Base-by-base conservation (phyloP, 2,888 invertebrate species). In the Trichogramma dendrolimi region DNA sequence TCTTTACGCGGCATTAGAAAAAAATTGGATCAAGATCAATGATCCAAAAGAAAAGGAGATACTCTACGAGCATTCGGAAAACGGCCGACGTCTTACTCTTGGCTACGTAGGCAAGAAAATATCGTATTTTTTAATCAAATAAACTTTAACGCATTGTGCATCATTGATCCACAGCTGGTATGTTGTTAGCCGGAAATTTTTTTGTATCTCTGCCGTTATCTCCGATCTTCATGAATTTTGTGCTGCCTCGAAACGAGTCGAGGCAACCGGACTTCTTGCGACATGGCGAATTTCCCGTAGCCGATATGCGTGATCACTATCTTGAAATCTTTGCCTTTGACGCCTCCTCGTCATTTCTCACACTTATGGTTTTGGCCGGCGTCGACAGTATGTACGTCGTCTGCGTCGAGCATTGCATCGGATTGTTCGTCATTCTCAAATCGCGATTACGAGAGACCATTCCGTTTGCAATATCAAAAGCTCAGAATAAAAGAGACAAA, bases 31-130 rank as follows among this genome's bases (percentile, higher is more conserved):
- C 11, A 50, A 11, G 7, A 49, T 54, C 41, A 43, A 10, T 5
- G 11, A 54, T 5, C 14, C 46, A 6, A 5, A 11, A 2, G 60
- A 60, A 49, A 48, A 6, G 40, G 8, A 5, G 4, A 54, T 60
- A 38, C 53, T 60, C 4, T 43, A 43, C 2, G n/a, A 60, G 10
- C 54, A 55, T 48, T 54, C 59, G 4, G 59, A 60, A 43, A 54
- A 44, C 11, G 54, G 59, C 8, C 41, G 59, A 43, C 4, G 8
- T 4, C 27, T 60, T n/a, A 53, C 54, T 5, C 7, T 60, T 38
- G 40, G 8, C 10, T 60, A 53, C 11, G 49, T 60, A 41, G 39
- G 60, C 55, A 43, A 2, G 27, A 27, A 27, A 27, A 27, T 27
- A 27, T 27, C 27, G 27, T 27, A 27, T 4, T 11, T 6, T 14